phyloP scores from a whole-genome alignment of 2,797 vertebrate species.

The Nyctibius grandis region DNA sequence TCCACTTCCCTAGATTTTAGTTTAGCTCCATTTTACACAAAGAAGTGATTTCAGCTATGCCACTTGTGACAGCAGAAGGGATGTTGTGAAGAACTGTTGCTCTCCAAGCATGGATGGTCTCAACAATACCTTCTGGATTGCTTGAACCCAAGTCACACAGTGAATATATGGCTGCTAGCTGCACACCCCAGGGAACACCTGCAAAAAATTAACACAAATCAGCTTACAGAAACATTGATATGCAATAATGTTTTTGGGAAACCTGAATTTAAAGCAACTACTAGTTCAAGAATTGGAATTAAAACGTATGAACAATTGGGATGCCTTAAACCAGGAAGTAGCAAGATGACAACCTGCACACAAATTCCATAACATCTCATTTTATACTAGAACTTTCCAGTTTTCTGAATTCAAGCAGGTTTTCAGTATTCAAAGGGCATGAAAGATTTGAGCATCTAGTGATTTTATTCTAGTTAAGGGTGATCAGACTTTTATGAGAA shows the following conservation, averaged over 20 bases:
- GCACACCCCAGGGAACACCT: constrained; percentile 92
- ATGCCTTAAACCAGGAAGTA: not conserved
- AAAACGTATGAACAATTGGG: not conserved
- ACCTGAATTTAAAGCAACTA: not conserved
- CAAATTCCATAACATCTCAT: not conserved
- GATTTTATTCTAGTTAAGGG: not conserved
- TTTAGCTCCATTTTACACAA: constrained; percentile 69
- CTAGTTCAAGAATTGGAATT: not conserved
- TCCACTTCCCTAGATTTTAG: not conserved
- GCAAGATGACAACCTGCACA: not conserved
- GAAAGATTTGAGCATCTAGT: not conserved
- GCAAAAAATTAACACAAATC: not conserved
- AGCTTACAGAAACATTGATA: not conserved
- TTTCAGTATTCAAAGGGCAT: not conserved
- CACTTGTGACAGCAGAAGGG: constrained; percentile 79
- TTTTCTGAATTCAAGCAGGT: not conserved
- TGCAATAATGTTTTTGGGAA: not conserved
- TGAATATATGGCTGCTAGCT: constrained; percentile 89
- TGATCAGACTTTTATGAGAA: not conserved
- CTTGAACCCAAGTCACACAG: constrained; percentile 88
- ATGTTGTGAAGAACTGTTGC: constrained; percentile 67
- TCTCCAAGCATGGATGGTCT: constrained; percentile 83
- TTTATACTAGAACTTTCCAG: not conserved
- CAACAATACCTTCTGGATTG: constrained; percentile 82
- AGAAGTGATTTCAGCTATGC: constrained; percentile 81